These are phyloP conservation scores for Syrista parreyssii DNA, from an alignment of 2,888 invertebrate species.

Conservation along the genomic window DNA sequence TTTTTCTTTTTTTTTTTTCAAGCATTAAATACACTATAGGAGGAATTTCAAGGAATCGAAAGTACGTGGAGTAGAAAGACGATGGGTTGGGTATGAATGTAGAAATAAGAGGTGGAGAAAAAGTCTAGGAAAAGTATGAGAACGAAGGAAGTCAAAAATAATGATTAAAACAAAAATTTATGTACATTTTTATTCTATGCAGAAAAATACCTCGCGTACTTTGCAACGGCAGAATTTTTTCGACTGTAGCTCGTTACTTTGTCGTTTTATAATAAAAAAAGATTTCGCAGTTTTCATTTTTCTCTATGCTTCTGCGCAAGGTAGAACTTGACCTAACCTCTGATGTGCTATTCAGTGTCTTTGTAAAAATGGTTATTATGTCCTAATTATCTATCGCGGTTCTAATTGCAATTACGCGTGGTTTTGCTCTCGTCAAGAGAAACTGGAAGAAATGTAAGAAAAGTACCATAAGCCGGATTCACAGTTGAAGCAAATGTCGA, in stretches of 20 bases:
- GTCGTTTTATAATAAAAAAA: too few relatives aligned
- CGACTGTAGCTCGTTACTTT: too few relatives aligned
- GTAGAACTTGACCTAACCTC: too few relatives aligned
- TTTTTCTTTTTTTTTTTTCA: too few relatives aligned
- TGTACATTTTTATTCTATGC: background rate
- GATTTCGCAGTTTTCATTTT: too few relatives aligned
- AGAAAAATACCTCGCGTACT: background rate
- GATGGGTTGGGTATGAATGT: background rate
- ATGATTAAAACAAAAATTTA: background rate
- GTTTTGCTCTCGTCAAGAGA: too few relatives aligned
- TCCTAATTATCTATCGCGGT: background rate
- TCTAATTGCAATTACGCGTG: constrained; percentile 1
- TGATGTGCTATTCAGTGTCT: background rate
- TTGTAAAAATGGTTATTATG: background rate
- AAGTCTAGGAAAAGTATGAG: background rate
- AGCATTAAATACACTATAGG: background rate
- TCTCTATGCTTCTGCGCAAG: too few relatives aligned
- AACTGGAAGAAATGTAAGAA: too few relatives aligned
- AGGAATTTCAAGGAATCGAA: background rate
- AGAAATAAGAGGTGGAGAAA: background rate
- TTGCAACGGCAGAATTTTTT: too few relatives aligned
- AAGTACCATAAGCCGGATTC: too few relatives aligned
- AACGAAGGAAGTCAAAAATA: background rate
- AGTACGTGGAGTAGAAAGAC: background rate
- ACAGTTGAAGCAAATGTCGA: too few relatives aligned